Conservation (phyloP, 2,888 invertebrate species). For the Apomyelois bistriatella region DNA sequence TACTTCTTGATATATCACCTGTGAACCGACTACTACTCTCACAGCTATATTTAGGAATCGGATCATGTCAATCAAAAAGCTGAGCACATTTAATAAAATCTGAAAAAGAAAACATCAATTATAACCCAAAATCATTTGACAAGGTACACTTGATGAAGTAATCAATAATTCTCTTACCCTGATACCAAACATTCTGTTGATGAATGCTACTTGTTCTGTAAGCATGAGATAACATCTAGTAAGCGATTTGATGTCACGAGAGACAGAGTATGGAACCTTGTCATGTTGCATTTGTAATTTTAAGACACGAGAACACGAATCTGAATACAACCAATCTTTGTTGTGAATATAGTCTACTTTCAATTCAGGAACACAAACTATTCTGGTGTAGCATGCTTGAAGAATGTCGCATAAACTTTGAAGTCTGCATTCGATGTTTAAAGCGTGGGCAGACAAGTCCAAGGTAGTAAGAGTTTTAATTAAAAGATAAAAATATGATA, state of each 20-base stretch:
- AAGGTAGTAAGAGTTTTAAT: slow-evolving; percentile 56
- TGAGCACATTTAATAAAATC: slow-evolving; percentile 56
- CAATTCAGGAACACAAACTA: slow-evolving; percentile 22
- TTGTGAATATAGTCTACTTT: slow-evolving; percentile 32
- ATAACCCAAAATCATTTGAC: not conserved
- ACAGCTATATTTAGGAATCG: slow-evolving; percentile 50
- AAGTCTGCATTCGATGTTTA: slow-evolving; percentile 49
- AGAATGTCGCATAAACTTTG: slow-evolving; percentile 41
- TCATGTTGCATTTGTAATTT: slow-evolving; percentile 14
- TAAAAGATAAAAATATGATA: slow-evolving; percentile 48
- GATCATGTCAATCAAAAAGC: slow-evolving; percentile 57
- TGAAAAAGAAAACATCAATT: slow-evolving; percentile 31
- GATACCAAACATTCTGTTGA: slow-evolving; percentile 58
- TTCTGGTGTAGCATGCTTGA: slow-evolving; percentile 31
- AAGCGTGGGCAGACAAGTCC: slow-evolving; percentile 51
- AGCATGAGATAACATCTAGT: slow-evolving; percentile 53
- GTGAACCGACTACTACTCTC: slow-evolving; percentile 42
- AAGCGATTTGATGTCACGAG: slow-evolving; percentile 37
- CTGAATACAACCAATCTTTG: slow-evolving; percentile 40
- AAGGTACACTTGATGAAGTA: too few species aligned
- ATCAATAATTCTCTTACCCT: slow-evolving; percentile 41
- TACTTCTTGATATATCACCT: slow-evolving; percentile 32
- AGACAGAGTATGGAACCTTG: slow-evolving; percentile 19
- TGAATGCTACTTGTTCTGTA: slow-evolving; percentile 52
- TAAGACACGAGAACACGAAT: slow-evolving; percentile 10